These are phyloP conservation scores for Sebastes melanostomus DNA, from an alignment of 2,797 vertebrate species.

Conservation along the genomic window DNA sequence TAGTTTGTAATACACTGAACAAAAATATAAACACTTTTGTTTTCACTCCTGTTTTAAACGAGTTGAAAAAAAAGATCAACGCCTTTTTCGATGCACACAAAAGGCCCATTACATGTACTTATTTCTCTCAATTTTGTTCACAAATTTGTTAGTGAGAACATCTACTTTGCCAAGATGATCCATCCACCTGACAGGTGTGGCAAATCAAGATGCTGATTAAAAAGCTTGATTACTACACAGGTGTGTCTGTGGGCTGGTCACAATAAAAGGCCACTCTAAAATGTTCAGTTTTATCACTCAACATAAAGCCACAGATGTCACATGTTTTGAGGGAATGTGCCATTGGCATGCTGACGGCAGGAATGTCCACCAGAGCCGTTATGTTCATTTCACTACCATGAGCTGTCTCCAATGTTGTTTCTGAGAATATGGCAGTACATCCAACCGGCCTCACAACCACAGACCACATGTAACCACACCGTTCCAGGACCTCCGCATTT, in stretches of 20 bases:
- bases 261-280: neutral
- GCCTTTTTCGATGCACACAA: neutral
- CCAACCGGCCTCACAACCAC: neutral
- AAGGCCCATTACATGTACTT: too few relatives aligned
- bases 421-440: too few relatives aligned
- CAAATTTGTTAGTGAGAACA: neutral
- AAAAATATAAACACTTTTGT: neutral
- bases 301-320: neutral
- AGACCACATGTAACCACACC: neutral
- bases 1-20: neutral
- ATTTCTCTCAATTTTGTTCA: neutral
- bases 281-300: neutral
- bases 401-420: too few relatives aligned
- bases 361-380: neutral
- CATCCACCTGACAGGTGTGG: neutral
- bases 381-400: neutral
- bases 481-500: neutral
- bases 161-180: neutral
- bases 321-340: accelerated
- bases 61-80: neutral
- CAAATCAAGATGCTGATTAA: neutral
- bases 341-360: neutral
- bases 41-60: neutral
- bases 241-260: neutral
- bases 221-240: neutral